Evolutionary conservation across 2,888 invertebrate genomes (phyloP).

Genomic region (Melikaiella ostensackeni): DNA sequence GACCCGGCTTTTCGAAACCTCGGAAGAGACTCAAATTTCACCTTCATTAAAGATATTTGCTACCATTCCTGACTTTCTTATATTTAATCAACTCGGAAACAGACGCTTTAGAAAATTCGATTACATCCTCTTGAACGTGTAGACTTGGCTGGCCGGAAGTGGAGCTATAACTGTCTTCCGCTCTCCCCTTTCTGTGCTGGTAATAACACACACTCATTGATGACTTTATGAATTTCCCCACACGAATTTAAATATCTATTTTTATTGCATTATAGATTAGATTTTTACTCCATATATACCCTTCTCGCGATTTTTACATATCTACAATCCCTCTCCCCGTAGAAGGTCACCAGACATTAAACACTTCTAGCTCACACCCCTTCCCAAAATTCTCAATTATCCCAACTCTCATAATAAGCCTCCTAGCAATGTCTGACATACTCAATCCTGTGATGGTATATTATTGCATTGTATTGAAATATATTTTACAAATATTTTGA

Average conservation of each 20-base stretch:
- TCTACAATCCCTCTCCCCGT: no score
- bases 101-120: not conserved
- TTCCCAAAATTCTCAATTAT: no score
- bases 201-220: slow-evolving; percentile 20
- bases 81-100: not conserved
- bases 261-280: no score
- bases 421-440: no score
- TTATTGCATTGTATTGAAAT: not conserved
- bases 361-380: no score
- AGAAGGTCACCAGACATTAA: no score
- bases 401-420: no score
- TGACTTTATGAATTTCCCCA: not conserved
- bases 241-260: not conserved
- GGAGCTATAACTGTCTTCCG: slow-evolving; percentile 72
- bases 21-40: not conserved
- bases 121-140: not conserved
- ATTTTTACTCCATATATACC: no score
- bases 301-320: no score
- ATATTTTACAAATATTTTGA: not conserved
- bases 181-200: slow-evolving; percentile 56
- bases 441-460: no score
- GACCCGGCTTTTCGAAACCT: not conserved
- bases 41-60: not conserved
- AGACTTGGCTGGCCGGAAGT: slow-evolving; percentile 67
- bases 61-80: not conserved